A percentile compares a stretch with the other conserved stretches of the same genome.
Evolutionary conservation across 2,797 vertebrate genomes (phyloP).

Genomic region (Emys orbicularis): DNA sequence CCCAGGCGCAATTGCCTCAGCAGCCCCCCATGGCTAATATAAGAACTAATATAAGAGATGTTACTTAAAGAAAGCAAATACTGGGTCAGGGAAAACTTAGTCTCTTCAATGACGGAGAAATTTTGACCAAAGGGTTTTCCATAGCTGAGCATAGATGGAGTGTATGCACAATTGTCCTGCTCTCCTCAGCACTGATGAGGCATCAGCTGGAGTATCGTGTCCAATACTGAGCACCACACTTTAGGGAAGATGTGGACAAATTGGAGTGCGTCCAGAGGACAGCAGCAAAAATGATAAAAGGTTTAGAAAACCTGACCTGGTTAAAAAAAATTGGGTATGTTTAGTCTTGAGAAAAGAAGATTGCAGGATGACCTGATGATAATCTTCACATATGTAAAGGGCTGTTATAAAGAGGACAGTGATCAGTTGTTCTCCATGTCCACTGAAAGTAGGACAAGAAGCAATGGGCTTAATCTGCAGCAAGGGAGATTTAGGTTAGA

Average conservation of each 20-base stretch:
- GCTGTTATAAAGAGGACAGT: not conserved
- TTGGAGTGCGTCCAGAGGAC: not conserved
- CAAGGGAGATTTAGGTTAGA: not conserved
- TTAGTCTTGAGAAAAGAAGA: not conserved
- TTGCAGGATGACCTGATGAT: no score
- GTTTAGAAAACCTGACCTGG: no score
- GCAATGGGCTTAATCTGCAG: not conserved
- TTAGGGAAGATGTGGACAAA: not conserved
- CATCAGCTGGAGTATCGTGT: not conserved
- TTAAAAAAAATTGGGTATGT: not conserved
- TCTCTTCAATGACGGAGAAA: not conserved
- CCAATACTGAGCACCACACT: not conserved
- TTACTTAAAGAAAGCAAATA: accelerated
- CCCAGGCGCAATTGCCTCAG: accelerated
- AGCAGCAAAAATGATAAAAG: not conserved
- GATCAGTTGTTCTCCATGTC: not conserved
- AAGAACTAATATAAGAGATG: not conserved
- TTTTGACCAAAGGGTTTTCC: not conserved
- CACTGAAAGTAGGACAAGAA: not conserved
- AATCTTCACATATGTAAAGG: not conserved
- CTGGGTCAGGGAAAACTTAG: accelerated
- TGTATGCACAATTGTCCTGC: not conserved
- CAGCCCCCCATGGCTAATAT: accelerated
- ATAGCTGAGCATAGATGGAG: not conserved
- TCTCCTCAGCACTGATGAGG: not conserved